Evolutionary conservation across 1,140 invertebrate genomes (phyloP), one percentile per base, ranked within the genome.

Genomic region (Papilio glaucus): DNA sequence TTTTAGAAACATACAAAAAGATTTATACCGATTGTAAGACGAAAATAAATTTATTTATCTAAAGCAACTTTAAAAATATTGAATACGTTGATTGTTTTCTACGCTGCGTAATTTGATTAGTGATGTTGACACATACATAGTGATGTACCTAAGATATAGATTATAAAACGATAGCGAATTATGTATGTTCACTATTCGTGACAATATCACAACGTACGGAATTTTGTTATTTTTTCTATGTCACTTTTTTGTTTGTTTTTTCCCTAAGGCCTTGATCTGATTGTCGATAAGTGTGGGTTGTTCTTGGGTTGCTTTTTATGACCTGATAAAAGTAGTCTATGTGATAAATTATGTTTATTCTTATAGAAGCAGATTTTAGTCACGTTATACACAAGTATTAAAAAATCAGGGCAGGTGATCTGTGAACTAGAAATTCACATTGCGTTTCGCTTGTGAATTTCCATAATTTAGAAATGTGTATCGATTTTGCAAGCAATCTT

Each of bases 191-290:
- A 57, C 21, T 24, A 26, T 57, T 21, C 49, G 18, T 57, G 49
- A 24, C 18, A 53, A 53, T 53, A 53, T 53, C 49, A 53, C 49
- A 26, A 0, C 24, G 18, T 49, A 10, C 21, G 21, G 9, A 57
- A 57, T 57, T 57, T 57, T 12, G 49, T 4, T 57, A n/a, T 8
- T 49, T 24, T 53, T 53, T 24, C 49, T 57, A 2, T 10, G 49
- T 57, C 49, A 24, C 24, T 57, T 57, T 53, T 57, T 57, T 57
- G 21, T 57, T 57, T 57, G 24, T 57, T 24, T 57, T 57, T 57
- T 57, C 49, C 21, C 49, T 57, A 57, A 57, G 49, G 49, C 21
- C 9, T 57, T 57, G 21, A 57, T 57, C 49, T 24, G 49, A 57
- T 33, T 3, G 29, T 33, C 42, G 7, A 45, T 57, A 57, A 57